A percentile compares a stretch with the other conserved stretches of the same genome.
Conservation (phyloP, 2,113 vertebrate genomes). For the human region GRCh38 chr4:185435001-185435500, state of each 20-base stretch:
- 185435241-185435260: background rate
- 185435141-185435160: background rate
- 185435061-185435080: background rate
- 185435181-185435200: background rate
- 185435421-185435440: background rate
- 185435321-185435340: background rate
- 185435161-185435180: background rate
- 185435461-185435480: background rate
- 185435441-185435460: background rate
- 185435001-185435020: too few relatives aligned
- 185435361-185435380: background rate
- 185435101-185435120: background rate
- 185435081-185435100: background rate
- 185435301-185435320: background rate
- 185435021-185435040: too few relatives aligned
- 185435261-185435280: background rate
- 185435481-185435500: background rate
- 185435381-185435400: background rate
- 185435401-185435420: conserved; percentile 2
- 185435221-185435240: background rate
- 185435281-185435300: background rate
- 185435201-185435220: background rate
- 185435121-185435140: background rate
- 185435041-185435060: background rate
- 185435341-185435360: background rate